Conservation (phyloP, 1,140 invertebrate genomes). For the Drosophila hydei region DNA sequence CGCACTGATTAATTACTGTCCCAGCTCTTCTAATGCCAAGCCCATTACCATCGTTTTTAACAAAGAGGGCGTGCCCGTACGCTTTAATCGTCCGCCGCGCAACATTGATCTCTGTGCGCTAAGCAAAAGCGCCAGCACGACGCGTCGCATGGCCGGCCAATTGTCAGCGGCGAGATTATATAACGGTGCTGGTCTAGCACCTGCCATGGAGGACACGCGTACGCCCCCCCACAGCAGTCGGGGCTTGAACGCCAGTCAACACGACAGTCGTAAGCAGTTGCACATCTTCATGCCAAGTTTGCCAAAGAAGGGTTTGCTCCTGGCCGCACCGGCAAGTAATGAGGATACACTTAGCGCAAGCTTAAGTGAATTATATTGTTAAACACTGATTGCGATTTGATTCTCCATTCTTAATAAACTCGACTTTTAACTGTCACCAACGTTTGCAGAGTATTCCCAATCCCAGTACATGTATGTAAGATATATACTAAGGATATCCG, state of each 20-base stretch:
- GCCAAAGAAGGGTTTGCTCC: conserved; percentile 69
- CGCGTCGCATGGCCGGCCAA: conserved; percentile 63
- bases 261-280: conserved; percentile 68
- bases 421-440: no score
- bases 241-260: conserved; percentile 16
- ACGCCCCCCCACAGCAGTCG: conserved; percentile 61
- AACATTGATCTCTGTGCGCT: conserved; percentile 77
- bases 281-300: conserved; percentile 83
- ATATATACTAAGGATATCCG: no score
- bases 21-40: conserved; percentile 63
- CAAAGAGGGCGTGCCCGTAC: conserved; percentile 77
- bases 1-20: conserved; percentile 14
- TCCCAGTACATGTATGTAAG: no score
- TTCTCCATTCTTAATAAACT: no score
- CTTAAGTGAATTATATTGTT: conserved; percentile 64
- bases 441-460: no score
- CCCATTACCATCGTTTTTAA: conserved; percentile 82
- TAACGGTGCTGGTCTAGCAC: conserved; percentile 40
- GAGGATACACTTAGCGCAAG: conserved; percentile 56
- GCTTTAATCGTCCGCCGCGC: conserved; percentile 72
- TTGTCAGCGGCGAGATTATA: conserved; percentile 74
- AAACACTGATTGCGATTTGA: neutral
- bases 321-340: conserved; percentile 14
- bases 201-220: conserved; percentile 39
- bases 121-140: conserved; percentile 64